Percentiles rank a stretch among this genome's conserved stretches.
phyloP scores from a whole-genome alignment of 2,797 vertebrate genomes.

The Darevskia nairensis region DNA sequence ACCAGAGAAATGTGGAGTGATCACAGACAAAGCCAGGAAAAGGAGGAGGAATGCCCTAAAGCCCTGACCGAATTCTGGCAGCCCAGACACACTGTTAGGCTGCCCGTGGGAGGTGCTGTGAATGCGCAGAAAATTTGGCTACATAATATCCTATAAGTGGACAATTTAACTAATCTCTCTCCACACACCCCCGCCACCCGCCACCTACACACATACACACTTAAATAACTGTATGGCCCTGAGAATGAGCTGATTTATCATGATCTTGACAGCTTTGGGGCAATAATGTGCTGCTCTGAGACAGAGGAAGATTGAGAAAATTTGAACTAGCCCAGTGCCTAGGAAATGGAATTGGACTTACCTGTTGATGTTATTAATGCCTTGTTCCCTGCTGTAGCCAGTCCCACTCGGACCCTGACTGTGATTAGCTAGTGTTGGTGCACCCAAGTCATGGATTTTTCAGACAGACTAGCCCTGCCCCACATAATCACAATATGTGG shows the following conservation, averaged over 20 bases:
- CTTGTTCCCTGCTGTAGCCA: not conserved
- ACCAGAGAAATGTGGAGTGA: slow-evolving; percentile 61
- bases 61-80: slow-evolving; percentile 31
- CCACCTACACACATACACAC: not conserved
- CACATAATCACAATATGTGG: too few species aligned
- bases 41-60: slow-evolving; percentile 63
- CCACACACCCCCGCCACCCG: too few species aligned
- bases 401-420: not conserved
- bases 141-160: slow-evolving; percentile 1
- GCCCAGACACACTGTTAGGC: slow-evolving; percentile 17
- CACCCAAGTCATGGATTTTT: not conserved
- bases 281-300: not conserved
- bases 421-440: not conserved
- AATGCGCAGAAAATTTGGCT: not conserved
- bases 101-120: slow-evolving; percentile 35
- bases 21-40: slow-evolving; percentile 61
- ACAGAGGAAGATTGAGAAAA: not conserved
- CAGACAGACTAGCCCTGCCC: not conserved
- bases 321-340: not conserved
- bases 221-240: slow-evolving; percentile 2
- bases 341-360: not conserved
- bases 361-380: not conserved
- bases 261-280: not conserved
- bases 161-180: not conserved
- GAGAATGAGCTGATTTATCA: slow-evolving; percentile 22